Percentiles rank a stretch among this genome's conserved stretches.
phyloP scores from a whole-genome alignment of 2,797 vertebrate genomes.

The Discoglossus pictus region DNA sequence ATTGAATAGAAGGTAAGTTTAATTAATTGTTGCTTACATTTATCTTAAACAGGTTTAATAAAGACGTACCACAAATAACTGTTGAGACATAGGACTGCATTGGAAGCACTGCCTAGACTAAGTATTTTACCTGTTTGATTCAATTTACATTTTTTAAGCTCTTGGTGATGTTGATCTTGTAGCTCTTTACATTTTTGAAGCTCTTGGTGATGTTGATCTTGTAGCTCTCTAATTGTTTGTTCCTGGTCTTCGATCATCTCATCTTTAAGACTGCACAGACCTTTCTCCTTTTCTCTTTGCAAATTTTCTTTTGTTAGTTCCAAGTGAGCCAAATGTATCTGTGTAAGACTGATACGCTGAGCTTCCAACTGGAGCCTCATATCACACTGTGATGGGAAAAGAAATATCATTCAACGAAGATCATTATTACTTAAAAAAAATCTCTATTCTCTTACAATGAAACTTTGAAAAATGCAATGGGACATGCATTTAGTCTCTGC shows the following conservation, averaged over 20 bases:
- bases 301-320: slow-evolving; percentile 78
- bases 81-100: too few species aligned
- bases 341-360: slow-evolving; percentile 87
- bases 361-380: slow-evolving; percentile 88
- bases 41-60: too few species aligned
- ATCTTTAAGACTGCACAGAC: slow-evolving; percentile 71
- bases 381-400: slow-evolving; percentile 69
- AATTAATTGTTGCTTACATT: too few species aligned
- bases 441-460: too few species aligned
- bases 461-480: too few species aligned
- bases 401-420: too few species aligned
- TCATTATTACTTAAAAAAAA: too few species aligned
- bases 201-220: slow-evolving; percentile 65
- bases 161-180: slow-evolving; percentile 64
- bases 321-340: slow-evolving; percentile 89
- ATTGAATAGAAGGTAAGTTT: too few species aligned
- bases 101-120: too few species aligned
- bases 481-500: too few species aligned
- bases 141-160: slow-evolving; percentile 63
- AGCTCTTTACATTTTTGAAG: slow-evolving; percentile 68
- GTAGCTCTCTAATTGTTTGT: slow-evolving; percentile 68
- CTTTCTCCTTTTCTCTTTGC: slow-evolving; percentile 76
- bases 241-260: slow-evolving; percentile 67
- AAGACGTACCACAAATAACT: too few species aligned
- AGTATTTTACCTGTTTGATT: slow-evolving; percentile 71